Percentiles rank a stretch among this genome's conserved stretches.
Evolutionary conservation across 2,113 vertebrate genomes (phyloP).

Genomic region (Pterocles gutturalis): DNA sequence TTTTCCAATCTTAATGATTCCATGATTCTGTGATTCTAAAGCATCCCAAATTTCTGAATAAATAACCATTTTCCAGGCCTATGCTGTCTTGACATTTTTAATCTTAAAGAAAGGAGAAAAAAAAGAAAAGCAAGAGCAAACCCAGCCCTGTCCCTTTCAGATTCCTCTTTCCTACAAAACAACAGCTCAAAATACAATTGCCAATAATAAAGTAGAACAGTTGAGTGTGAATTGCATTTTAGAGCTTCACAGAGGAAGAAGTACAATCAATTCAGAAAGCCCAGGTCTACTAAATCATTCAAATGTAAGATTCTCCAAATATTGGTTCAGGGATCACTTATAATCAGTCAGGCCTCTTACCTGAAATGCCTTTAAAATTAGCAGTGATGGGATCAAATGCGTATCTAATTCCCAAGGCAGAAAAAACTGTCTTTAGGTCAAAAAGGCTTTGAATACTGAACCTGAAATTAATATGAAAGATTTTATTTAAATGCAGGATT

Average conservation of each 20-base stretch:
- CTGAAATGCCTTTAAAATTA: constrained; percentile 92
- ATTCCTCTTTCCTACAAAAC: neutral
- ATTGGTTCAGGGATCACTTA: neutral
- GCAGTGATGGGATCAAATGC: constrained; percentile 85
- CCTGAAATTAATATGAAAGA: constrained; percentile 73
- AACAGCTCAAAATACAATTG: neutral
- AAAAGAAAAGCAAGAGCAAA: neutral
- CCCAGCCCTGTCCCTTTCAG: neutral
- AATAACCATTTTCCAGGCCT: neutral
- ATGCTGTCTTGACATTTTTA: neutral
- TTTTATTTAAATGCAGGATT: constrained; percentile 2
- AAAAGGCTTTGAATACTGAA: constrained; percentile 89
- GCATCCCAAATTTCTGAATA: neutral
- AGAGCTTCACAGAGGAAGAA: neutral
- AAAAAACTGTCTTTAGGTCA: constrained; percentile 84
- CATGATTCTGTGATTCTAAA: neutral
- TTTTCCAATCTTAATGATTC: too few relatives aligned
- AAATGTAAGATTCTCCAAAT: neutral
- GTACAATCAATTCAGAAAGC: neutral
- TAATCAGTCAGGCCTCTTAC: constrained; percentile 66
- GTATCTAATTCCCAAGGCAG: constrained; percentile 85
- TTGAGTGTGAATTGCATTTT: neutral
- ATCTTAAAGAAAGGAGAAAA: neutral
- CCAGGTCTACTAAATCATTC: neutral
- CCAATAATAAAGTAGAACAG: neutral